Base-by-base conservation (phyloP, 2,797 vertebrate species). In the Sciaenops ocellatus region DNA sequence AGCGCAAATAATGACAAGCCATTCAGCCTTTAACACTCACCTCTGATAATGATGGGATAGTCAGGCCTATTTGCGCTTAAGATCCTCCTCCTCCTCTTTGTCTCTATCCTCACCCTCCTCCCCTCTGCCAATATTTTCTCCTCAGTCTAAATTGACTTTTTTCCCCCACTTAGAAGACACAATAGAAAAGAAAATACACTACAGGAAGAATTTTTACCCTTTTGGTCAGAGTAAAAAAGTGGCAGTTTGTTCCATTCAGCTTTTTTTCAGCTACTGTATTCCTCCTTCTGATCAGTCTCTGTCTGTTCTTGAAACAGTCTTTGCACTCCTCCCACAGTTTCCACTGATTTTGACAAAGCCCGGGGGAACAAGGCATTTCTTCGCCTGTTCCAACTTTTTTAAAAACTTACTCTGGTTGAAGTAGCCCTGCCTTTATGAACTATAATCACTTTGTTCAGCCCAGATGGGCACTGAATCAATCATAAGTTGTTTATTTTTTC, bases 21-120 rank as follows among this genome's bases (percentile, higher is more conserved):
- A 80, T 92, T 89, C 80, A 90, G 86, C 82, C 87, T 89, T 86
- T 80, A 87, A 87, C 81, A 76, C 87, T 92, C 85, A 90, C 90
- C 87, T 91, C 83, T 81, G 78, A 89, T 89, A 90, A 92, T 91
- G 87, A 91, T 86, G 79, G 65, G 73, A 87, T 67, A 82, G 84
- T 86, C 81, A 76, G 80, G 81, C 62, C 80, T 84, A 80, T 89
- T 89, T 87, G 63, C 76, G 55, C 55, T 50, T 51, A 69, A 78
- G 73, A 80, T 78, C 69, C 66, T 70, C 78, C 57, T 59, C 70
- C 86, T 87, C 71, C 62, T 82, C 76, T 79, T 70, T 78, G 69
- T 69, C 76, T 78, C 64, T 30, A 67, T 73, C 47, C 47, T 71
- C 47, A 55, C 52, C 73, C 70, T 60, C 30, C 61, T 71, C 46